Evolutionary conservation across 1,140 invertebrate species (phyloP).

Genomic region (Oryctes rhinoceros): DNA sequence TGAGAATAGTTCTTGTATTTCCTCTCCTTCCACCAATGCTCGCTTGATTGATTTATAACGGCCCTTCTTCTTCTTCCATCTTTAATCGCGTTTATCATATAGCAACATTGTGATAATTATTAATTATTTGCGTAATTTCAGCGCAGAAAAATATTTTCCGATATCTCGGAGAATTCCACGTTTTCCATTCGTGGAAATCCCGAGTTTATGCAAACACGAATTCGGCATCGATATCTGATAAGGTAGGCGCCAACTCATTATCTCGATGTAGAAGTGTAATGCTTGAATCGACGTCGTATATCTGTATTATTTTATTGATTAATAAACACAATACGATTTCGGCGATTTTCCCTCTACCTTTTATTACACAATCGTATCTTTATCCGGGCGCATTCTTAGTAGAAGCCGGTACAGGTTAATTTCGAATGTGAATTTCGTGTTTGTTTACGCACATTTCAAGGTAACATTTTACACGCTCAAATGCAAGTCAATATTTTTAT

Average conservation of each 20-base stretch:
- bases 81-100: too few species aligned
- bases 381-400: neutral
- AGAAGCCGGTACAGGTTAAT: too few species aligned
- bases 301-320: neutral
- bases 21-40: neutral
- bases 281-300: neutral
- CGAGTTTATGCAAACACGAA: neutral
- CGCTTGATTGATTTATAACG: too few species aligned
- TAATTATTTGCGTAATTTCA: too few species aligned
- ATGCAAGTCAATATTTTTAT: too few species aligned
- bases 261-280: neutral
- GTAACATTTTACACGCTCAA: too few species aligned
- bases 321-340: neutral
- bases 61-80: too few species aligned
- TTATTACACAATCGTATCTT: neutral
- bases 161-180: too few species aligned
- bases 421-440: too few species aligned
- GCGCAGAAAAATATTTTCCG: too few species aligned
- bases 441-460: too few species aligned
- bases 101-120: too few species aligned
- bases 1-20: neutral
- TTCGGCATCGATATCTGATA: constrained; percentile 8
- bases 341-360: neutral
- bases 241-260: constrained; percentile 5
- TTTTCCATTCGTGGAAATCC: neutral